A percentile compares a stretch with the other conserved stretches of the same genome.
These are phyloP conservation scores for Mythimna ferrago DNA, from an alignment of 2,888 invertebrate species.

Conservation along the genomic window DNA sequence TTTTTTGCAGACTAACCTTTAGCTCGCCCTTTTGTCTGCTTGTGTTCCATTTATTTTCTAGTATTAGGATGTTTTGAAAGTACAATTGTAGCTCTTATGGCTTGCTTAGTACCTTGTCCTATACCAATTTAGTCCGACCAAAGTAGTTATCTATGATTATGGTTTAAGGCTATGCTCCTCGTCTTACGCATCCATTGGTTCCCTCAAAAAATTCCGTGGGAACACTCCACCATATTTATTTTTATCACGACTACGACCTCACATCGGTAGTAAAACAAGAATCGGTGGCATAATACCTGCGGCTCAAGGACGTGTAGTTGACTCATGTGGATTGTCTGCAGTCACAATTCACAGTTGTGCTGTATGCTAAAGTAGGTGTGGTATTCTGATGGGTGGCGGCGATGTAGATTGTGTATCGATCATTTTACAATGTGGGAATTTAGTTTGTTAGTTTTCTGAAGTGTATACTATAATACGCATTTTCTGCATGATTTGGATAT, in stretches of 20 bases:
- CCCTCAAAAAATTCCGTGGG: neutral
- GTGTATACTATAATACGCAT: too few relatives aligned
- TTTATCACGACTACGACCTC: neutral
- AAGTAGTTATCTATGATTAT: neutral
- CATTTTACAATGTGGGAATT: neutral
- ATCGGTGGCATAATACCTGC: slow-evolving; percentile 29
- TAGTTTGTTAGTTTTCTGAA: neutral
- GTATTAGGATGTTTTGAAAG: too few relatives aligned
- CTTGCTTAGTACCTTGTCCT: neutral
- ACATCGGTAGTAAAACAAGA: slow-evolving; percentile 28
- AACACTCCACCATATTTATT: slow-evolving; percentile 18
- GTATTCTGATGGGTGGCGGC: slow-evolving; percentile 49
- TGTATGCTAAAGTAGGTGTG: slow-evolving; percentile 47
- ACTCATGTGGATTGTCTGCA: slow-evolving; percentile 64
- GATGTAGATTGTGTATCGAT: slow-evolving; percentile 20
- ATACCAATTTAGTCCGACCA: too few relatives aligned
- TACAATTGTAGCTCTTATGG: neutral
- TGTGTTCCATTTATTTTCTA: neutral
- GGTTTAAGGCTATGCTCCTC: neutral
- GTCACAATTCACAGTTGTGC: slow-evolving; percentile 63
- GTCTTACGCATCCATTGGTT: neutral
- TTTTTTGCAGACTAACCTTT: neutral
- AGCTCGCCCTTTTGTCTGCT: neutral
- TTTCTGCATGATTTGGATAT: too few relatives aligned
- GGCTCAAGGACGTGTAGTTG: slow-evolving; percentile 63